Conservation (phyloP, 2,888 invertebrate species). For the Eupithecia dodoneata region DNA sequence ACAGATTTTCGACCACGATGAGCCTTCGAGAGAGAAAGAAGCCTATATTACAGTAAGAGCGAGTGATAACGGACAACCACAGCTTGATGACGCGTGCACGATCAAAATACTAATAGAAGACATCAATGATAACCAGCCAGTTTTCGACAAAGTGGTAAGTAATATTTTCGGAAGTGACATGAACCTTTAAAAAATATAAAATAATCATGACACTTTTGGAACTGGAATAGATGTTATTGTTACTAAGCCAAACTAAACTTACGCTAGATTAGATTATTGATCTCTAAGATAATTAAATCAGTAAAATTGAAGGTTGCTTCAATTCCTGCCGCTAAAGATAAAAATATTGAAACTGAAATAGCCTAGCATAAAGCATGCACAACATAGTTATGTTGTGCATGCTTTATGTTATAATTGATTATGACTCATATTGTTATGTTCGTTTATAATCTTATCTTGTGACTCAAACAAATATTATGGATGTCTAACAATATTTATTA, state of each 20-base stretch:
- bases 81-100: constrained; percentile 96
- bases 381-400: constrained; percentile 10
- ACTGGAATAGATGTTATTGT: constrained; percentile 1
- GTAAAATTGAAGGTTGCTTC: background rate
- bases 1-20: constrained; percentile 94
- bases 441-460: background rate
- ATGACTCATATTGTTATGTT: background rate
- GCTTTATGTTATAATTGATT: constrained; percentile 3
- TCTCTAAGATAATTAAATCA: background rate
- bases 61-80: constrained; percentile 95
- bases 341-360: background rate
- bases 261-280: constrained; percentile 17
- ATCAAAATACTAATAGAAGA: constrained; percentile 96
- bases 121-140: constrained; percentile 95
- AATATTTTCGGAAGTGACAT: background rate
- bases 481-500: constrained; percentile 16
- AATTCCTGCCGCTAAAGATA: background rate
- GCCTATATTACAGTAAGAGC: constrained; percentile 95
- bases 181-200: background rate
- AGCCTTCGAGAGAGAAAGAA: constrained; percentile 92
- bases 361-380: constrained; percentile 18
- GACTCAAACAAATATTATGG: background rate
- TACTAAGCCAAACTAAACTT: constrained; percentile 20
- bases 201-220: background rate
- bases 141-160: constrained; percentile 92